phyloP scores from a whole-genome alignment of 2,888 invertebrate genomes.

The Marasmarcha lunaedactyla region DNA sequence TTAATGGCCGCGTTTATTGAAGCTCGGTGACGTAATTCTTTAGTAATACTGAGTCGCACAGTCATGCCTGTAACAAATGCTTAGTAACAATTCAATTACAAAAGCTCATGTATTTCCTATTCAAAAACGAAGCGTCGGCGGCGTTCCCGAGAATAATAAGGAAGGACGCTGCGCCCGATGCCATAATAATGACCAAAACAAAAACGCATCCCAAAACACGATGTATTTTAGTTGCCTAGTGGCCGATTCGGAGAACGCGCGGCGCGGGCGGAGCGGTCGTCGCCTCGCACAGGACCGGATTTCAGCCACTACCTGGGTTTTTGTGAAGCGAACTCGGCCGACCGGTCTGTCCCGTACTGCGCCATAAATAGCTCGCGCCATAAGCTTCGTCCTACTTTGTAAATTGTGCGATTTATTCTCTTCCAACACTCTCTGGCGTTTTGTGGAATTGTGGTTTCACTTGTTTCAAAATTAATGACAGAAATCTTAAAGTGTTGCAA shows the following conservation, averaged over 20 bases:
- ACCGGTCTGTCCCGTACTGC: neutral
- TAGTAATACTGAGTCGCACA: slow-evolving; percentile 2
- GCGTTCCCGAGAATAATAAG: slow-evolving; percentile 13
- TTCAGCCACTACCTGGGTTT: slow-evolving; percentile 4
- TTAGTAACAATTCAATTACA: too few relatives aligned
- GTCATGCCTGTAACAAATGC: too few relatives aligned
- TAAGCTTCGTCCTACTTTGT: too few relatives aligned
- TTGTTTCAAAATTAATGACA: too few relatives aligned
- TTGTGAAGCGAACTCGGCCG: slow-evolving; percentile 4
- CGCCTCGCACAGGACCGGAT: slow-evolving; percentile 54
- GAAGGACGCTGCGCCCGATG: slow-evolving; percentile 23
- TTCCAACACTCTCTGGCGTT: too few relatives aligned
- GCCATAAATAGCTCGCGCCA: neutral
- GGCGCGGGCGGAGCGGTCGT: slow-evolving; percentile 62
- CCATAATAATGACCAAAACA: slow-evolving; percentile 50
- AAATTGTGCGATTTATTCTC: too few relatives aligned
- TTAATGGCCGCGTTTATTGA: too few relatives aligned
- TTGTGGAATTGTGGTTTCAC: too few relatives aligned
- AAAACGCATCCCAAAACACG: slow-evolving; percentile 60
- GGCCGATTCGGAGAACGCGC: slow-evolving; percentile 59
- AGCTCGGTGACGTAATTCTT: slow-evolving; percentile 4
- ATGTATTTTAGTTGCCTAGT: slow-evolving; percentile 64
- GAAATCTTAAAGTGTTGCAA: too few relatives aligned
- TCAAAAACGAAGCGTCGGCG: too few relatives aligned
- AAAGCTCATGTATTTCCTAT: too few relatives aligned